phyloP scores from a whole-genome alignment of 2,113 vertebrate species.

The Cyanoderma ruficeps region DNA sequence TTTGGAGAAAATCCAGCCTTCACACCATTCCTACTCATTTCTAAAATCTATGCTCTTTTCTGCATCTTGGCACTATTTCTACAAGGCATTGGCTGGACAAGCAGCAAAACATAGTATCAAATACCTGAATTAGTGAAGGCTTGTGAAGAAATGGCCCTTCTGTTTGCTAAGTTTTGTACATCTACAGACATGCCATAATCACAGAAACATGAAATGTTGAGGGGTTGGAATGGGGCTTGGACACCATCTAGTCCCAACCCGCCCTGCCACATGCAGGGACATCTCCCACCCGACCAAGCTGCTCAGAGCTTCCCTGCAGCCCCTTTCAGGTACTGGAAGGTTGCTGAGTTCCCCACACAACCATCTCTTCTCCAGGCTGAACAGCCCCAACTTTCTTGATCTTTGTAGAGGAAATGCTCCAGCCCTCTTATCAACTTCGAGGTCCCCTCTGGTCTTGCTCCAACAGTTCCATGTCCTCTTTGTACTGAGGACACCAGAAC shows the following conservation, averaged over 20 bases:
- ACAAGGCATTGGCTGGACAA: neutral
- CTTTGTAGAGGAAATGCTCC: neutral
- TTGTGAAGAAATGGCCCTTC: neutral
- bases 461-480: neutral
- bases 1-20: neutral
- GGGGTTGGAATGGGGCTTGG: neutral
- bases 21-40: neutral
- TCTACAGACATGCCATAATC: neutral
- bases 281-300: neutral
- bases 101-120: neutral
- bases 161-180: neutral
- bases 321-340: neutral
- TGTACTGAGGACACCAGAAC: neutral
- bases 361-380: neutral
- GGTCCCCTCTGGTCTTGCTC: neutral
- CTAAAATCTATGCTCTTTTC: neutral
- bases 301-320: neutral
- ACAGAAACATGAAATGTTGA: neutral
- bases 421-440: rapidly evolving
- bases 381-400: neutral
- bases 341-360: neutral
- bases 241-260: neutral
- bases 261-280: rapidly evolving
- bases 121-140: neutral
- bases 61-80: neutral